Base-by-base conservation (phyloP, 1,140 invertebrate species). In the Globodera rostochiensis region DNA sequence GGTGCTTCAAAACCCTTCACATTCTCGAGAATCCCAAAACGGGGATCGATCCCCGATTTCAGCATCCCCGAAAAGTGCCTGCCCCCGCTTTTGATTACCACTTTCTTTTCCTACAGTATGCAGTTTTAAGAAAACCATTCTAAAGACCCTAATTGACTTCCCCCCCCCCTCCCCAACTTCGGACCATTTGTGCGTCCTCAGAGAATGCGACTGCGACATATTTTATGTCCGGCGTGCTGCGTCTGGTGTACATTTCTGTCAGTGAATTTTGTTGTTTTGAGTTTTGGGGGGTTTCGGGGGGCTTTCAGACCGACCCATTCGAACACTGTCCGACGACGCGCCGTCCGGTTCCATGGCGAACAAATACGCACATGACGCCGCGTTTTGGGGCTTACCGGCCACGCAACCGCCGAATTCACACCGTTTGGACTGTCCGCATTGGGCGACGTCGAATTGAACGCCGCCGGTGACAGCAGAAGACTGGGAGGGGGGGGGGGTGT, bases 161-260 rank as follows among this genome's bases (percentile, higher is more conserved):
- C 2, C 36, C 36, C 36, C 36, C 36, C 36, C 36, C 36, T 1
- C 36, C 36, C 36, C 36, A 1, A 1, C 2, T 36, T 36, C 2
- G 36, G 36, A 81, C 80, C 81, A 82, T 82, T 49, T 19, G 67
- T 21, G 13, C 15, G 60, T 82, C 81, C 0, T 80, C 66, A 3
- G 81, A 82, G 67, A 82, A 82, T 5, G 74, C 81, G 7, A 82
- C 81, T 80, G 77, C 75, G n/a, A 82, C 73, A 50, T 82, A 82
- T n/a, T 45, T 70, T 5, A 69, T 49, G 4, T 81, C 67, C 8
- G 81, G 69, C 6, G 25, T 13, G 64, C 19, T 80, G 19, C 80
- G 49, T 25, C 19, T 36, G 2, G 81, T 80, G 47, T 82, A 78
- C 47, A 82, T 66, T 57, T 82, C 81, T 77, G 67, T 36, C 36